Conservation (phyloP, 2,888 invertebrate species). For the Cephus pygmeus region DNA sequence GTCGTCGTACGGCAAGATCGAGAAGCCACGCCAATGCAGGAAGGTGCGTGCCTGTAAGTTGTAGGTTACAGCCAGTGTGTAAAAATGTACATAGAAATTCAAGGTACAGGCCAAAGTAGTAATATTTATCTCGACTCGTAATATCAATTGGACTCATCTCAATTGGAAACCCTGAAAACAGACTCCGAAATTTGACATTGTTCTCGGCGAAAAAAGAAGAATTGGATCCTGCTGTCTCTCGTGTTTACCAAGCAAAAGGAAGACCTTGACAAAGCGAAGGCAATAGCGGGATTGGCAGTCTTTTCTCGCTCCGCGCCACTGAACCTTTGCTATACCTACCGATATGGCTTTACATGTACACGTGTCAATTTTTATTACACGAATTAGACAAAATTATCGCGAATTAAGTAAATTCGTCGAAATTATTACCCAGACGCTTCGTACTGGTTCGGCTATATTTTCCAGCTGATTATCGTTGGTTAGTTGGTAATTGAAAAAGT, state of each 20-base stretch:
- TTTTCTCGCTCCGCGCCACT: slow-evolving; percentile 38
- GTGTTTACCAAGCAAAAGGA: slow-evolving; percentile 6
- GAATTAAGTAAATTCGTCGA: not conserved
- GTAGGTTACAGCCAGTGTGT: not conserved
- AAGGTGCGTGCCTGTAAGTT: not conserved
- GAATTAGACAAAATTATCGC: not conserved
- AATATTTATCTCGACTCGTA: not conserved
- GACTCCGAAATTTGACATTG: not conserved
- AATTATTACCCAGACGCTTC: not conserved
- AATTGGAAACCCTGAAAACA: not conserved
- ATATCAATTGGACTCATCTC: not conserved
- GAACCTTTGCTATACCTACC: slow-evolving; percentile 30
- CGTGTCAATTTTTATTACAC: not conserved
- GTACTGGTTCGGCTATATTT: not conserved
- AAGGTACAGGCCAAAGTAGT: not conserved
- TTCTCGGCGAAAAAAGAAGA: not conserved
- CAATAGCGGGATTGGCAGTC: slow-evolving; percentile 36
- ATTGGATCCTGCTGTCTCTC: not conserved
- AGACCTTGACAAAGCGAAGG: slow-evolving; percentile 46
- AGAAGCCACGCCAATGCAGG: not conserved
- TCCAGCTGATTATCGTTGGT: not conserved
- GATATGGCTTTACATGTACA: not conserved
- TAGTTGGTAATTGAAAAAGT: too few relatives aligned
- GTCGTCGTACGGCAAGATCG: not conserved
- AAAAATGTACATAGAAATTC: not conserved